phyloP scores from a whole-genome alignment of 2,797 vertebrate genomes.

The Sparidentex hasta region DNA sequence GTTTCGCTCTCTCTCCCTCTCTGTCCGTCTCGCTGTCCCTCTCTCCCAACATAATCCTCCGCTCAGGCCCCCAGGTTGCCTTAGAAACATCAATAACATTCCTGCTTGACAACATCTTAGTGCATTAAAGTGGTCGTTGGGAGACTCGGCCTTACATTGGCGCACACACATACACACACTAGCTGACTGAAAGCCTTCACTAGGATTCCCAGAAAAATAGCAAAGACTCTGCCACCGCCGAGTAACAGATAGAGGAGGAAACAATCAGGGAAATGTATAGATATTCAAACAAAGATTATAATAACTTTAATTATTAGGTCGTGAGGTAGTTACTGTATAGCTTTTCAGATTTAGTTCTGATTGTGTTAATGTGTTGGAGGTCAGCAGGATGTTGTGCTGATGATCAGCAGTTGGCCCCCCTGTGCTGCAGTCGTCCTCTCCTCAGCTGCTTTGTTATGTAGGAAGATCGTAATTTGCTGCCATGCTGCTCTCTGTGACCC shows the following conservation, averaged over 20 bases:
- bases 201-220: constrained; percentile 55
- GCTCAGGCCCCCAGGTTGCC: constrained; percentile 84
- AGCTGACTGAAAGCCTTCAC: constrained; percentile 32
- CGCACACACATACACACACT: constrained; percentile 31
- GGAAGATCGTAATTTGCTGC: constrained; percentile 24
- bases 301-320: no score
- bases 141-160: constrained; percentile 65
- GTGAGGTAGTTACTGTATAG: background rate
- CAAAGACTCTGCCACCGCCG: constrained; percentile 3
- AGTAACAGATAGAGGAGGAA: background rate
- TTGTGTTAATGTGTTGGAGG: no score
- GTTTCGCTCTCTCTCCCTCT: constrained; percentile 25
- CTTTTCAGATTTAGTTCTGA: background rate
- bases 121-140: constrained; percentile 86
- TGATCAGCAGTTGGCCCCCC: background rate
- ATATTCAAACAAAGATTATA: no score
- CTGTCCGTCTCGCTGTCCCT: constrained; percentile 50
- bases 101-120: constrained; percentile 87
- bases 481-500: constrained; percentile 32
- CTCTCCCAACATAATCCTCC: constrained; percentile 83
- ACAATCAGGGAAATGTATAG: background rate
- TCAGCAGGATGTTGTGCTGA: constrained; percentile 15
- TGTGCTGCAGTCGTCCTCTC: background rate
- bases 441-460: constrained; percentile 43
- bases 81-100: constrained; percentile 92